phyloP scores from a whole-genome alignment of 2,797 vertebrate genomes.

The Pseudocheirus occidentalis region DNA sequence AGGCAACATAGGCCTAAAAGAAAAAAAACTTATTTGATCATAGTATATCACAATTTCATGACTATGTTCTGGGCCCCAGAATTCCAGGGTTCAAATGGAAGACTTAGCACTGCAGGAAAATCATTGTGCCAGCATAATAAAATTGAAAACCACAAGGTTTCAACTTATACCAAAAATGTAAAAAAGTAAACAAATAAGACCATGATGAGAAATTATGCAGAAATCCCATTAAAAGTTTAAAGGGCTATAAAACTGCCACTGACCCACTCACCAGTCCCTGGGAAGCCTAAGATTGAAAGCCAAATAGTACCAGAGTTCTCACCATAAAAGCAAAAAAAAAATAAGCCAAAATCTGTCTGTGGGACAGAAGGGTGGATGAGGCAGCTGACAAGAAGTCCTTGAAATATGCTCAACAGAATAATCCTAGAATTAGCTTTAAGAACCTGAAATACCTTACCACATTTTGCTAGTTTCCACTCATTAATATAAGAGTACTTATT shows the following conservation, averaged over 20 bases:
- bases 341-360: conserved; percentile 52
- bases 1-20: not conserved
- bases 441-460: not conserved
- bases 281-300: conserved; percentile 69
- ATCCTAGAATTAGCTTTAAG: not conserved
- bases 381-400: not conserved
- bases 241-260: conserved; percentile 82
- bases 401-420: conserved; percentile 13
- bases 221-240: conserved; percentile 83
- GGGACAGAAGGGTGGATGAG: conserved; percentile 4
- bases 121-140: conserved; percentile 76
- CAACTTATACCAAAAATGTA: conserved; percentile 79
- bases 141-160: conserved; percentile 75
- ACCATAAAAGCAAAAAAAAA: conserved; percentile 60
- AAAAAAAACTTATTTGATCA: conserved; percentile 18
- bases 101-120: conserved; percentile 50
- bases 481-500: conserved; percentile 22
- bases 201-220: conserved; percentile 80
- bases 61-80: conserved; percentile 29
- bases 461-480: not conserved
- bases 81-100: conserved; percentile 32
- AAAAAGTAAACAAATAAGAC: conserved; percentile 83
- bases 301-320: conserved; percentile 75
- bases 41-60: not conserved
- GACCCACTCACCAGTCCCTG: conserved; percentile 77